Evolutionary conservation across 2,113 vertebrate genomes (phyloP).

Genomic region (Sapajus apella): DNA sequence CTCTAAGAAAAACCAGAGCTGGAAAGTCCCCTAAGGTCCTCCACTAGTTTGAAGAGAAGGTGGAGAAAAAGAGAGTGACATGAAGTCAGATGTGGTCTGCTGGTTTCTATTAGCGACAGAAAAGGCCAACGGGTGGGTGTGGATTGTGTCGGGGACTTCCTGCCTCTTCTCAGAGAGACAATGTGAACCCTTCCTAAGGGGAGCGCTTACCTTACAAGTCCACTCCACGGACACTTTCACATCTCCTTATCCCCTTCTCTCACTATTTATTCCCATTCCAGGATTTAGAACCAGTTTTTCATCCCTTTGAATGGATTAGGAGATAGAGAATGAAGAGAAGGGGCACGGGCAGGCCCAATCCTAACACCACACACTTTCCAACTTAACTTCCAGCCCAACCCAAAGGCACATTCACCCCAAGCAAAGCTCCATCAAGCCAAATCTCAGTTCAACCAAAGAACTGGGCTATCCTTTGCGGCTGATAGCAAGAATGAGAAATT

Average conservation of each 20-base stretch:
- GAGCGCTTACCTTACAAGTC: neutral
- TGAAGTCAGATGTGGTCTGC: neutral
- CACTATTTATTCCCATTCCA: neutral
- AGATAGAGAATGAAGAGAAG: neutral
- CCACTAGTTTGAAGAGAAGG: neutral
- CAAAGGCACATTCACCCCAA: neutral
- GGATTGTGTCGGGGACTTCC: neutral
- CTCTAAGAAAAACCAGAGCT: neutral
- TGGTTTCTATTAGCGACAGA: neutral
- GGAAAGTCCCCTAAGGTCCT: neutral
- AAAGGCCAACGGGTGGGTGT: neutral
- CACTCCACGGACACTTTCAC: neutral
- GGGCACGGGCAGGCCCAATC: neutral
- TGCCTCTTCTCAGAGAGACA: neutral
- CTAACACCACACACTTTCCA: neutral
- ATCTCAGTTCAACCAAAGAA: neutral
- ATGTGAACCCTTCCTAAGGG: neutral
- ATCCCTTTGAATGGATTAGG: neutral
- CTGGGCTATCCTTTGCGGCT: neutral
- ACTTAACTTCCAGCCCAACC: neutral
- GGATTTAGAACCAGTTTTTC: neutral
- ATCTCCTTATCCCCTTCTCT: neutral
- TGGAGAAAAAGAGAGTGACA: neutral
- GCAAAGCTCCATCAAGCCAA: neutral
- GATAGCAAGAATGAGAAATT: neutral